phyloP scores from a whole-genome alignment of 1,140 invertebrate species.

The Atta texana region DNA sequence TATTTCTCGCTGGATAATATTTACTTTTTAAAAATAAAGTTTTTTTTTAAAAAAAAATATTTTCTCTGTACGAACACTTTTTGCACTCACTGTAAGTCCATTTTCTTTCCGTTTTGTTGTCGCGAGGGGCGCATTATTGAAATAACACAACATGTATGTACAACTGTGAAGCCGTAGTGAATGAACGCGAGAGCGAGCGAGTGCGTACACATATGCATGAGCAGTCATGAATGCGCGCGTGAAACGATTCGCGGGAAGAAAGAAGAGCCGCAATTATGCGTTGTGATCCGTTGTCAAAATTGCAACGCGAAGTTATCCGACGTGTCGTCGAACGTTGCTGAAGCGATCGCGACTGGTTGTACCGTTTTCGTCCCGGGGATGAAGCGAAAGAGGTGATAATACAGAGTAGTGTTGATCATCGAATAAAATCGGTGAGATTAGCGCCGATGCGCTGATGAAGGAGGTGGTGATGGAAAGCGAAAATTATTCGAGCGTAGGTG shows the following conservation, averaged over 20 bases:
- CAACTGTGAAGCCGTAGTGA: slow-evolving; percentile 44
- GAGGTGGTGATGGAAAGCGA: not conserved
- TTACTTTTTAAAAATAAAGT: no score
- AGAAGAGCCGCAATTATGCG: slow-evolving; percentile 24
- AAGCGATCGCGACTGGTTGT: not conserved
- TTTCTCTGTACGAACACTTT: no score
- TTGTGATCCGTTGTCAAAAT: slow-evolving; percentile 18
- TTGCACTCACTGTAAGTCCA: slow-evolving; percentile 23
- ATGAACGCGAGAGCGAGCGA: slow-evolving; percentile 33
- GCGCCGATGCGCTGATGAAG: not conserved
- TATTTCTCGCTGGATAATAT: no score
- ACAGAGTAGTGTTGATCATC: slow-evolving; percentile 52
- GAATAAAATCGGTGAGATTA: not conserved
- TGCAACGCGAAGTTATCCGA: slow-evolving; percentile 8
- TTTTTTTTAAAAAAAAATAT: no score
- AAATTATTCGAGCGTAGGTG: slow-evolving; percentile 54
- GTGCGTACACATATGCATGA: slow-evolving; percentile 56
- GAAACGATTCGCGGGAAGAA: slow-evolving; percentile 2
- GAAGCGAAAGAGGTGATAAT: slow-evolving; percentile 6
- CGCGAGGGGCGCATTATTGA: slow-evolving; percentile 57
- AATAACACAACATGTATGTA: slow-evolving; percentile 50
- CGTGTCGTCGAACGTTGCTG: not conserved
- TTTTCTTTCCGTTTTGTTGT: slow-evolving; percentile 53
- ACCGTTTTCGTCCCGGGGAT: slow-evolving; percentile 26
- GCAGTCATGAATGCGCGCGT: slow-evolving; percentile 23